Percentiles rank a stretch among this genome's conserved stretches.
phyloP scores from a whole-genome alignment of 2,888 invertebrate species.

The Lepidocyrtoides sp. region DNA sequence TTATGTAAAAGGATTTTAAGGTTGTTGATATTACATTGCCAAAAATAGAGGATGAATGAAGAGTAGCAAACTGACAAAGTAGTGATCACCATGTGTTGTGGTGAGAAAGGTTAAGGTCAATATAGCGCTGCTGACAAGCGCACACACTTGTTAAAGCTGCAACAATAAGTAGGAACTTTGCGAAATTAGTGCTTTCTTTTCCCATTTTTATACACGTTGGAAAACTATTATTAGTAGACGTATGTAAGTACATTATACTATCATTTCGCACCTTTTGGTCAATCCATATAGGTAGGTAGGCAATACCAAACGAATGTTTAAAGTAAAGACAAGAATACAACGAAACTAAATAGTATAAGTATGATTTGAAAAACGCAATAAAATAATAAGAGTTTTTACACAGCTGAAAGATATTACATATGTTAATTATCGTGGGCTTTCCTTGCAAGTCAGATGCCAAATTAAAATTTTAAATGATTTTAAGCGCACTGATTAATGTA shows the following conservation, averaged over 20 bases:
- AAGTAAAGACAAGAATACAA: not conserved
- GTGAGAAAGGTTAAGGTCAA: not conserved
- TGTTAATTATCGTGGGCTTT: conserved; percentile 6
- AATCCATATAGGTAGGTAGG: too few species aligned
- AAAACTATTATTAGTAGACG: not conserved
- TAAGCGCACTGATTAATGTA: not conserved
- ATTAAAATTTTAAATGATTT: not conserved
- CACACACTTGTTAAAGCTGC: not conserved
- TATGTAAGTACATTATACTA: not conserved
- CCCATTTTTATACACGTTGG: not conserved
- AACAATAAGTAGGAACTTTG: not conserved
- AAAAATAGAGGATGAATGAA: not conserved
- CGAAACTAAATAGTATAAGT: not conserved
- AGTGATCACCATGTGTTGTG: not conserved
- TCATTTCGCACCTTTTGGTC: not conserved
- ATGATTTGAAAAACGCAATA: not conserved
- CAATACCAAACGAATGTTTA: not conserved
- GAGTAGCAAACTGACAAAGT: not conserved
- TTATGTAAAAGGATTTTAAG: not conserved
- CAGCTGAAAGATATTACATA: too few species aligned
- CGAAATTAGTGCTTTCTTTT: not conserved
- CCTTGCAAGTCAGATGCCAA: conserved; percentile 36
- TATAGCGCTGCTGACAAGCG: not conserved
- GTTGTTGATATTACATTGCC: not conserved
- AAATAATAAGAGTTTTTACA: not conserved